Evolutionary conservation across 64 coral and sea anemone genomes (phyloP), one percentile per base, ranked within the genome.

Genomic region (Platygyra sinensis): DNA sequence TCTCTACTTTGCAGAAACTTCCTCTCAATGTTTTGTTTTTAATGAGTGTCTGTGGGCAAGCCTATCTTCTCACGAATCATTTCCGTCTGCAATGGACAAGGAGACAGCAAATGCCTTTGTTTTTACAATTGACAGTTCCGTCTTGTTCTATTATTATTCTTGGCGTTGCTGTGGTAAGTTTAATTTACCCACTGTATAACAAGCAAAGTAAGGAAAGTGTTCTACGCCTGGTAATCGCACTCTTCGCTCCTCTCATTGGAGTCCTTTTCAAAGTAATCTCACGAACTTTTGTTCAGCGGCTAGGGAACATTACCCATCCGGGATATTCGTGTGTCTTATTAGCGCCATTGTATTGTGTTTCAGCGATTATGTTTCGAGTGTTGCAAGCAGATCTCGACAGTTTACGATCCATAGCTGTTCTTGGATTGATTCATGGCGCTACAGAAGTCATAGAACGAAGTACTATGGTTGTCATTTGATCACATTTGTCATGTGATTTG

Each of bases 371-470:
- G 9, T 76, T 76, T 49, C 74, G 74, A 36, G 33, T 49, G 15
- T 49, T 76, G 15, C 32, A 76, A 73, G 71, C 30, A 25, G 71
- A 73, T 73, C 71, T 73, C 33, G 71, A 73, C 71, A 73, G 71
- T 33, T 27, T 73, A 30, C 1, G 33, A 73, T 73, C 71, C 25
- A 73, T 73, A 0, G 71, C 25, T 33, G 9, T 73, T 73, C 71
- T 73, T 73, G 71, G 71, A 73, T 1, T 73, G 14, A 73, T 73
- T 30, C 71, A 73, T 25, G 71, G 71, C 29, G 71, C 71, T 73
- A 7, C 28, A 33, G 71, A 73, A 73, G 71, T 73, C 71, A 15
- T 73, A 30, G 71, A 73, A 30, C 71, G 71, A 73, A 73, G 71
- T 25, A 32, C 28, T 1, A 73, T 73, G 71, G 71, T 30, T 73